Base-by-base conservation (phyloP, 2,888 invertebrate genomes). In the Mactromeris polynyma region DNA sequence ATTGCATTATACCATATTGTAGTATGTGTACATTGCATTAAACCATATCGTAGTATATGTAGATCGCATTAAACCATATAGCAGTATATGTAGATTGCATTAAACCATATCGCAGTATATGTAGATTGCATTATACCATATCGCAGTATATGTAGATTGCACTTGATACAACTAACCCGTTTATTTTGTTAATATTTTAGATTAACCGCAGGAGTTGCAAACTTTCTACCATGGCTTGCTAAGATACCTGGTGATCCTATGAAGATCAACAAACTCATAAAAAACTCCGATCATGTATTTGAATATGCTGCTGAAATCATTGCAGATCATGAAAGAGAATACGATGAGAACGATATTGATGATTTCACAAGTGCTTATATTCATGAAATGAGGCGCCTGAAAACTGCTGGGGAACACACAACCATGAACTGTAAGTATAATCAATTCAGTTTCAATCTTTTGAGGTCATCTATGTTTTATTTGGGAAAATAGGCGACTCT, bases 341-440 rank as follows among this genome's bases (percentile, higher is more conserved):
- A 82, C 19, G 83, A 90, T 11, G 87, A 89, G 33, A 89, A 89
- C 4, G 79, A 84, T 11, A 83, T 89, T 1, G 83, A 87, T 14
- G 93, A 94, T 69, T 89, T 93, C 26, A 93, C 90, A 7, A 90
- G 91, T 33, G 93, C 93, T 7, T 94, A 92, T 82, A 85, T 94
- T n/a, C 88, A 87, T 51, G 91, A 90, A 64, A 87, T 91, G 88
- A 88, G 90, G 42, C 40, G 83, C 7, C 26, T 40, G 17, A 42
- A 89, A 26, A 78, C 78, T 40, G 46, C 83, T 0, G 89, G 86
- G 51, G 33, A 85, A 21, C 33, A 33, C 21, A 91, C 90, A 0
- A 89, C 90, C 2, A 85, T 93, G 38, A 89, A 81, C 33, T 87
- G 93, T 92, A 86, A 88, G 69, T 88, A 33, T 38, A n/a, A n/a